Evolutionary conservation across 2,797 vertebrate genomes (phyloP).

Genomic region (Gymnopithys bicolor): DNA sequence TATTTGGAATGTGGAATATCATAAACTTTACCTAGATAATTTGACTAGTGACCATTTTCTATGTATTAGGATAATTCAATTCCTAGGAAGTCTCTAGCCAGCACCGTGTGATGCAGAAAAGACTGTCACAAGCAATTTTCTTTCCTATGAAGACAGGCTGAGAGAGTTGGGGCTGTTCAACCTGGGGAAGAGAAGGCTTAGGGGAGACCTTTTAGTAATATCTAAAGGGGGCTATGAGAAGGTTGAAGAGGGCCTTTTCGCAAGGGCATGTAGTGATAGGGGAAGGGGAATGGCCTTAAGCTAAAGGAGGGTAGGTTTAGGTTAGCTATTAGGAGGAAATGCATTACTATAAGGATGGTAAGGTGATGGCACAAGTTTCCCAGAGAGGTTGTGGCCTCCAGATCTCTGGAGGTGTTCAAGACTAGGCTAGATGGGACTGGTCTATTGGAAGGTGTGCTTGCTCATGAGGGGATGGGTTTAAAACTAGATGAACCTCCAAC

Average conservation of each 20-base stretch:
- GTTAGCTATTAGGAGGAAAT: background rate
- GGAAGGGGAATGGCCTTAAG: background rate
- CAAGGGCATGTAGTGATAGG: too few species aligned
- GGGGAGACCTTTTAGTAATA: background rate
- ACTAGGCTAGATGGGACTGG: background rate
- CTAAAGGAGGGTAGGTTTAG: background rate
- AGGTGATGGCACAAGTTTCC: too few species aligned
- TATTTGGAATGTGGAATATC: background rate
- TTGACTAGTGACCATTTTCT: background rate
- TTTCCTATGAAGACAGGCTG: background rate
- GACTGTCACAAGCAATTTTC: background rate
- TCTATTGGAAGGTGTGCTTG: background rate
- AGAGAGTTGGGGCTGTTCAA: background rate
- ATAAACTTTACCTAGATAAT: background rate
- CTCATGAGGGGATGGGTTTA: background rate
- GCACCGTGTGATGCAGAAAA: background rate
- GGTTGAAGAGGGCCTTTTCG: background rate
- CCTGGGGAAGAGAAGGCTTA: background rate
- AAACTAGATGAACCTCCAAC: background rate
- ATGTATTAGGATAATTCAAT: background rate
- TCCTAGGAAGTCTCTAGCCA: background rate
- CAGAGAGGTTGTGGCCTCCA: fast-evolving
- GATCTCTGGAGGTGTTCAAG: background rate
- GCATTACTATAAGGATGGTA: background rate
- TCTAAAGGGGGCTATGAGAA: background rate